phyloP scores from a whole-genome alignment of 2,113 vertebrate species.

The Lota lota region DNA sequence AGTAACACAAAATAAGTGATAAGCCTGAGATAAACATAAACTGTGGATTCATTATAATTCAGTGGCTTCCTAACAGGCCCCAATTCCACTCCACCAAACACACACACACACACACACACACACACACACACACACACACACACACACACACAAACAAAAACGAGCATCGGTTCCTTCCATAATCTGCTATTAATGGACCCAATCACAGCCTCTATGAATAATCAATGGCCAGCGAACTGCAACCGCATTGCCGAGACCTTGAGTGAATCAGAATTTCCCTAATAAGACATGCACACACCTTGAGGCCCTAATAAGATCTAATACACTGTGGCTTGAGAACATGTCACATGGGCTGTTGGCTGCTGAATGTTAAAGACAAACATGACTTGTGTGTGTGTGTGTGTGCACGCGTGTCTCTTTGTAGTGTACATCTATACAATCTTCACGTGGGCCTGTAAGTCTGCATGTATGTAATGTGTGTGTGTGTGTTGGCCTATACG shows the following conservation, averaged over 20 bases:
- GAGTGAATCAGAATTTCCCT: slow-evolving; percentile 74
- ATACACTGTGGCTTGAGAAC: slow-evolving; percentile 66
- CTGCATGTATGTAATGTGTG: slow-evolving; percentile 9
- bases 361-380: slow-evolving; percentile 74
- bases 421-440: no score
- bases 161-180: slow-evolving; percentile 70
- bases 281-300: slow-evolving; percentile 64
- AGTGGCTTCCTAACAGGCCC: slow-evolving; percentile 23
- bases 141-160: slow-evolving; percentile 39
- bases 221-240: slow-evolving; percentile 76
- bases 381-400: slow-evolving; percentile 40
- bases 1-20: slow-evolving; percentile 13
- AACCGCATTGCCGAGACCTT: slow-evolving; percentile 69
- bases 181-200: slow-evolving; percentile 77
- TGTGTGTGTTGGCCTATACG: not conserved
- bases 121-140: slow-evolving; percentile 22
- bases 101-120: slow-evolving; percentile 1
- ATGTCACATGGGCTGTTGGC: slow-evolving; percentile 76
- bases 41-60: slow-evolving; percentile 54
- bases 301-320: slow-evolving; percentile 71
- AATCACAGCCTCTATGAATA: slow-evolving; percentile 78
- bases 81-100: slow-evolving; percentile 6
- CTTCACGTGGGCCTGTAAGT: not conserved
- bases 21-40: slow-evolving; percentile 45
- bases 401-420: not conserved